phyloP scores from a whole-genome alignment of 2,113 vertebrate species.

The Baryphthengus martii region DNA sequence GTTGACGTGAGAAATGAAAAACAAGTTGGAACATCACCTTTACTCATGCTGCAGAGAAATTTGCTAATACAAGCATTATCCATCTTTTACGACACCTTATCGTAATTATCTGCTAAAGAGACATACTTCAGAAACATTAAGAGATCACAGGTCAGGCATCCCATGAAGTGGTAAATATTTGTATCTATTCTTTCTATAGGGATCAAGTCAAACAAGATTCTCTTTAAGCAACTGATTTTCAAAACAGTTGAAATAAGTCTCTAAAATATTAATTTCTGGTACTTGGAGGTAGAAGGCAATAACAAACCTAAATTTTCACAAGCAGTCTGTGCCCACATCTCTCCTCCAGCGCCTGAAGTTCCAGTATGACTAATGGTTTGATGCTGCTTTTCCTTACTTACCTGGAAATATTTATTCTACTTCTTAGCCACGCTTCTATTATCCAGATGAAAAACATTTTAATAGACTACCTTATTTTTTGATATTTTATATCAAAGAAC shows the following conservation, averaged over 20 bases:
- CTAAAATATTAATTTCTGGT: neutral
- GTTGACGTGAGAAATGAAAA: neutral
- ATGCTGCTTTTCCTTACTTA: neutral
- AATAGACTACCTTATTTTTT: neutral
- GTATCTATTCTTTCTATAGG: neutral
- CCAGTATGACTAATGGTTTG: neutral
- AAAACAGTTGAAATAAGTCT: neutral
- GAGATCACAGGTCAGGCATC: neutral
- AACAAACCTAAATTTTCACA: neutral
- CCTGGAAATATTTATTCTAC: neutral
- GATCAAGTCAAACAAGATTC: neutral
- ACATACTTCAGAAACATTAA: neutral
- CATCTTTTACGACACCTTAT: rapidly evolving
- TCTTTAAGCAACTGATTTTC: neutral
- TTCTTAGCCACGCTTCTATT: neutral
- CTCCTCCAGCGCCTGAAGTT: neutral
- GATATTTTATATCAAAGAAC: neutral
- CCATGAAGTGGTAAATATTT: neutral
- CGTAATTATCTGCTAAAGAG: neutral
- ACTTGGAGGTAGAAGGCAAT: neutral
- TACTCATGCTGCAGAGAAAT: neutral
- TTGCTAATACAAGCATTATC: neutral
- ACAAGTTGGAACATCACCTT: neutral
- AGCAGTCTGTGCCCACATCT: neutral
- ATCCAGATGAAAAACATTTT: neutral